These are phyloP conservation scores for Gallirallus australis DNA, from an alignment of 2,797 vertebrate genomes.

Conservation along the genomic window DNA sequence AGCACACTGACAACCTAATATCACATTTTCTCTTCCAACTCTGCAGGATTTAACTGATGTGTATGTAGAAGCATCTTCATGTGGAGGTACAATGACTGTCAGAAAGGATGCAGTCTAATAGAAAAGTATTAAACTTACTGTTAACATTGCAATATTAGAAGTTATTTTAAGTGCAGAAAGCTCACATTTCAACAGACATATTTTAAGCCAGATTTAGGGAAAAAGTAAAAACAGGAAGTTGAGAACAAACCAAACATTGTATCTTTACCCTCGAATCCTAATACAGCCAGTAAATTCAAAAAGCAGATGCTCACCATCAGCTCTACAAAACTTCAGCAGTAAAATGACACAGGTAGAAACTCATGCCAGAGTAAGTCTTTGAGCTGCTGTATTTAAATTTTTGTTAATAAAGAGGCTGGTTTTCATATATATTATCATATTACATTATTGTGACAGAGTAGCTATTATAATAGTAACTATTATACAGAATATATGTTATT, in stretches of 20 bases:
- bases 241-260: neutral
- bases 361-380: neutral
- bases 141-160: neutral
- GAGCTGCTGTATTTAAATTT: neutral
- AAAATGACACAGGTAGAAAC: neutral
- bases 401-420: neutral
- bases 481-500: neutral
- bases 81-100: neutral
- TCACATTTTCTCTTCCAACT: neutral
- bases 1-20: neutral
- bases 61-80: neutral
- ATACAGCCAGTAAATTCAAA: neutral
- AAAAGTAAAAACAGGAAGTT: neutral
- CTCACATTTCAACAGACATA: neutral
- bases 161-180: neutral
- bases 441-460: neutral
- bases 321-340: neutral
- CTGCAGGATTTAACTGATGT: neutral
- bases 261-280: neutral
- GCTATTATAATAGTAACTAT: neutral
- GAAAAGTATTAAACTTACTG: neutral
- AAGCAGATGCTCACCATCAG: neutral
- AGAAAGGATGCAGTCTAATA: neutral
- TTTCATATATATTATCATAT: neutral
- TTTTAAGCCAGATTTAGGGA: neutral